A percentile compares a stretch with the other conserved stretches of the same genome.
Conservation (phyloP, 2,797 vertebrate species). For the Chiropotes sagulatus region DNA sequence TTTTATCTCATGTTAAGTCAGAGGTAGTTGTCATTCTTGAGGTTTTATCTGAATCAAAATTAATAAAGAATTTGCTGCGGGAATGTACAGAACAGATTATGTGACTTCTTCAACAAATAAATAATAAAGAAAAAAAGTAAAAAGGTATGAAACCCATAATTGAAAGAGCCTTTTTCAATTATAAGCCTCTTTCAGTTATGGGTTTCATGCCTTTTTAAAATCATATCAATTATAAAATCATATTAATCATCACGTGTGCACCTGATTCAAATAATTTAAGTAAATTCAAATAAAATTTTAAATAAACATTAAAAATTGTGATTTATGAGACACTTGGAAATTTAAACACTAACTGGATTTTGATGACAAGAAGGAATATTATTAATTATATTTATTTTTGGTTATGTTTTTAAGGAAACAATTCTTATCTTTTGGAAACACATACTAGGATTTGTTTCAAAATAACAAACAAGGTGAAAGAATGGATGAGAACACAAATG, state of each 20-base stretch:
- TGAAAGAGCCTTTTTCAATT: background rate
- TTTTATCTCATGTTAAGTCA: background rate
- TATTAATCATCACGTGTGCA: background rate
- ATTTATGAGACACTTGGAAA: background rate
- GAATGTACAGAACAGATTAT: background rate
- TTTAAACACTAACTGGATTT: background rate
- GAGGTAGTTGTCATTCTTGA: background rate
- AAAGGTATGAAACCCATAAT: background rate
- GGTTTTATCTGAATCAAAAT: constrained; percentile 37
- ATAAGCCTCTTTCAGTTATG: too few species aligned
- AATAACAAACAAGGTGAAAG: background rate
- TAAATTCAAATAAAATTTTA: background rate
- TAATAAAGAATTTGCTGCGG: background rate
- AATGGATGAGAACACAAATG: background rate
- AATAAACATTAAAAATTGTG: background rate
- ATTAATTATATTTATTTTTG: background rate
- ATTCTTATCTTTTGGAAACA: background rate
- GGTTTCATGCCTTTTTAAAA: too few species aligned
- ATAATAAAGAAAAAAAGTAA: background rate
- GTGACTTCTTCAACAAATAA: background rate
- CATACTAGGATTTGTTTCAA: background rate
- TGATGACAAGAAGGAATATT: background rate
- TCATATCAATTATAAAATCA: background rate
- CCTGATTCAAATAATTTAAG: constrained; percentile 18
- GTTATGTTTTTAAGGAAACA: background rate